phyloP scores from a whole-genome alignment of 2,888 invertebrate species.

The Bunonema sp. region DNA sequence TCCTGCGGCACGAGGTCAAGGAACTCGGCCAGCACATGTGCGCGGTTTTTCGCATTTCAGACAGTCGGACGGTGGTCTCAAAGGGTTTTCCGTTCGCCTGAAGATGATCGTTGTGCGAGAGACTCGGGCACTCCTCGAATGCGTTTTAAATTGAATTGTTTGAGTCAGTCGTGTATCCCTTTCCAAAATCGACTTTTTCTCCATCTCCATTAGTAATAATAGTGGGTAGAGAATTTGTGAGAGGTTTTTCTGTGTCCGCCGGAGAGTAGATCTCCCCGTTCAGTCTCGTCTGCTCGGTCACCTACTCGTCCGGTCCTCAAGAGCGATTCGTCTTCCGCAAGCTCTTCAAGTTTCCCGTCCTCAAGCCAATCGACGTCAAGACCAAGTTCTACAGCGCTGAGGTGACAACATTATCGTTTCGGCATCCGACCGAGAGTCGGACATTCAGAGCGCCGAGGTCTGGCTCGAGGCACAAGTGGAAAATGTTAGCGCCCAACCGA shows the following conservation, averaged over 20 bases:
- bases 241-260: background rate
- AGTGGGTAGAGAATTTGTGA: too few relatives aligned
- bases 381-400: conserved; percentile 89
- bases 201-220: too few relatives aligned
- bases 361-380: conserved; percentile 92
- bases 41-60: too few relatives aligned
- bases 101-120: too few relatives aligned
- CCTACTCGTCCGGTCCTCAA: conserved; percentile 61
- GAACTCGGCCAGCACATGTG: conserved; percentile 95
- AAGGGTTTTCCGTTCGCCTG: too few relatives aligned
- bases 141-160: too few relatives aligned
- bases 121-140: too few relatives aligned
- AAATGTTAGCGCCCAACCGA: conserved; percentile 79
- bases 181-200: too few relatives aligned
- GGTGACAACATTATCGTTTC: conserved; percentile 45
- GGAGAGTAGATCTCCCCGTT: conserved; percentile 26
- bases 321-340: conserved; percentile 74
- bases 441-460: conserved; percentile 56
- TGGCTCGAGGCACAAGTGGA: conserved; percentile 66
- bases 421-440: background rate
- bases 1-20: conserved; percentile 96
- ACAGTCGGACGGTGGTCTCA: too few relatives aligned
- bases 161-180: too few relatives aligned
- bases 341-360: conserved; percentile 85
- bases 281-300: conserved; percentile 85